phyloP scores from a whole-genome alignment of 2,113 vertebrate species.

The Agapornis roseicollis region DNA sequence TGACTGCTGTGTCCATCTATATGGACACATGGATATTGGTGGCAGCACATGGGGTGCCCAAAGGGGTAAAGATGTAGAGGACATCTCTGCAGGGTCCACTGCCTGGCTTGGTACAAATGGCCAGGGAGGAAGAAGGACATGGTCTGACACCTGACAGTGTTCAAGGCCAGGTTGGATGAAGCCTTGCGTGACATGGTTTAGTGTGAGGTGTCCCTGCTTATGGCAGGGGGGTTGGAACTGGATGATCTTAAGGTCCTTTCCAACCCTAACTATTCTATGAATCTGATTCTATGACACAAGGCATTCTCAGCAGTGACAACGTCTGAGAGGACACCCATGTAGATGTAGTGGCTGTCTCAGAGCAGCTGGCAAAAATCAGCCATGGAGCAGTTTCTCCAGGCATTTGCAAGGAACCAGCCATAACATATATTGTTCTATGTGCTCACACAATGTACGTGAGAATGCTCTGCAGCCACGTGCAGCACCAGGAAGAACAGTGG shows the following conservation, averaged over 20 bases:
- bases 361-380: neutral
- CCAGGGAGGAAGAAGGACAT: neutral
- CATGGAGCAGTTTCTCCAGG: neutral
- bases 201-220: too few relatives aligned
- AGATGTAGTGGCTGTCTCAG: neutral
- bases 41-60: neutral
- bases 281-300: too few relatives aligned
- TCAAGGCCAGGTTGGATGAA: too few relatives aligned
- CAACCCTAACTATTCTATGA: too few relatives aligned
- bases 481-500: neutral
- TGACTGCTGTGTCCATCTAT: fast-evolving
- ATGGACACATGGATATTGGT: neutral
- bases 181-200: too few relatives aligned
- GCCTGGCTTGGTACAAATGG: neutral
- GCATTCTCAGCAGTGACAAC: neutral
- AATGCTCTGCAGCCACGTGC: neutral
- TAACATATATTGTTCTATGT: neutral
- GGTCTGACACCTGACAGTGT: too few relatives aligned
- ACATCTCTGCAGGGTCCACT: neutral
- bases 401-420: neutral
- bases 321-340: neutral
- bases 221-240: too few relatives aligned
- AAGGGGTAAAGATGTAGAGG: neutral
- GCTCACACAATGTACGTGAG: fast-evolving
- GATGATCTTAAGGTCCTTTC: too few relatives aligned